A percentile compares a stretch with the other conserved stretches of the same genome.
Evolutionary conservation across 2,113 vertebrate genomes (phyloP).

Genomic region (Tyrannus savana): DNA sequence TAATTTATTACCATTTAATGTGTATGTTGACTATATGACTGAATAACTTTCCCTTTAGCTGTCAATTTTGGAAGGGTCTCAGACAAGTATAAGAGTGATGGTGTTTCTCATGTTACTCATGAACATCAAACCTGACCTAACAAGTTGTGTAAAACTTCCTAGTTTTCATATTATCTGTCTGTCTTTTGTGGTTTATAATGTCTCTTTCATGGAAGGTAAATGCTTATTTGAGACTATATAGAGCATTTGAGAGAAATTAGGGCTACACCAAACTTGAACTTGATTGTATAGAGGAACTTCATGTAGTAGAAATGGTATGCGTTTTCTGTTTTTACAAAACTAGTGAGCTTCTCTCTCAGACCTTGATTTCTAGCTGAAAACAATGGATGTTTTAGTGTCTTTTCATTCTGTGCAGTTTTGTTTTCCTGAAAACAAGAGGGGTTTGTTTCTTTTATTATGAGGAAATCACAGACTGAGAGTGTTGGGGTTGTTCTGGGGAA

Average conservation of each 20-base stretch:
- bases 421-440: neutral
- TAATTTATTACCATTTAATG: fast-evolving
- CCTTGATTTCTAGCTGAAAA: neutral
- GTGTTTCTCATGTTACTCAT: neutral
- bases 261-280: neutral
- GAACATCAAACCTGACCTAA: neutral
- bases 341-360: neutral
- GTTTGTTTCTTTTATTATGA: neutral
- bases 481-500: neutral
- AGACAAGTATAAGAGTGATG: neutral
- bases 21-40: neutral
- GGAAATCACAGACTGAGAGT: neutral
- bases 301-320: neutral
- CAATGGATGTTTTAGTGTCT: neutral
- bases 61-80: neutral
- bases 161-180: neutral
- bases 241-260: neutral
- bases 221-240: neutral
- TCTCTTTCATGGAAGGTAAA: neutral
- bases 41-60: neutral
- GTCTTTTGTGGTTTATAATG: neutral
- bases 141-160: neutral
- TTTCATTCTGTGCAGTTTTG: neutral
- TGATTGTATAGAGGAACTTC: neutral
- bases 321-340: neutral